Evolutionary conservation across 1,140 invertebrate species (phyloP), one percentile per base, ranked within the genome.

Genomic region (Tetragonula clypearis): DNA sequence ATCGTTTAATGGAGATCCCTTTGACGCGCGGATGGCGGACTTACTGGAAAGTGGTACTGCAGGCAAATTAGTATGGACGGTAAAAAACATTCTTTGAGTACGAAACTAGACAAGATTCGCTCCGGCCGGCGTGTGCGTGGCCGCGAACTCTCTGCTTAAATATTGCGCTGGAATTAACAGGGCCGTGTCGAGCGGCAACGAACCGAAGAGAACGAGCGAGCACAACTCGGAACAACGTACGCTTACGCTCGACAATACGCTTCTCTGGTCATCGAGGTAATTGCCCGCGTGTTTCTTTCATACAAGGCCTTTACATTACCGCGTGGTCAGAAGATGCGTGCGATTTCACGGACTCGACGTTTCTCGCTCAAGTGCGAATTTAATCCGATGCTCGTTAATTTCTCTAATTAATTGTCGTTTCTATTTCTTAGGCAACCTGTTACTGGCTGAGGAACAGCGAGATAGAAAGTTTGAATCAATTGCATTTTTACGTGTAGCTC

Each of bases 101-200:
- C 53, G 71, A 79, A 87, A 87, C 30, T 79, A 49, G 78, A 79
- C 62, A 26, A 62, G 83, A 83, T 82, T 83, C 78, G n/a, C 58
- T 26, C 23, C 23, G 72, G 74, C 49, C 26, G 68, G 79, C 75
- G 78, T 82, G 66, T 62, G 74, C 53, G 62, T 72, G 65, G 62
- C 79, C 79, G 74, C 72, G 79, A 81, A 78, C 53, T 8, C 78
- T 76, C 58, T 82, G 87, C 81, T 88, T 89, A 87, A 92, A 92
- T 91, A 92, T 92, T 91, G 74, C 87, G 80, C 77, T 80, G 73
- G 85, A 84, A 92, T 92, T 90, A 91, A 91, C 86, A 90, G 81
- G 83, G 87, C 85, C 85, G 89, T 86, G 89, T 84, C 91, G 78
- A 75, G 86, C 83, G 85, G 80, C 87, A 92, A 90, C 87, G 87